Conservation (phyloP, 2,888 invertebrate genomes). For the Portevinia maculata region DNA sequence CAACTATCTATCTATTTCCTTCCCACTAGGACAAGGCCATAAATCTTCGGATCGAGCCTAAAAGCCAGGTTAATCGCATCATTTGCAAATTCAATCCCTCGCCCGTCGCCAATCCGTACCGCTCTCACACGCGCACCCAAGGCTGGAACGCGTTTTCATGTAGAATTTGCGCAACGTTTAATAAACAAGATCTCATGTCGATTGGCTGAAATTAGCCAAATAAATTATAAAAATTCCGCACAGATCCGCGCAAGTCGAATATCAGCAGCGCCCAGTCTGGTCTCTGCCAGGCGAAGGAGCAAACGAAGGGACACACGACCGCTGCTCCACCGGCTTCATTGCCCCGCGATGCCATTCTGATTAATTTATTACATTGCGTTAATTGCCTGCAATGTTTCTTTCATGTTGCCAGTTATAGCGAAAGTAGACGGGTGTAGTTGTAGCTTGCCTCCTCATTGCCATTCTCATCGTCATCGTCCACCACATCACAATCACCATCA, state of each 20-base stretch:
- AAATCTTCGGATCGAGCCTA: slow-evolving; percentile 68
- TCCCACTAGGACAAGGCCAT: slow-evolving; percentile 63
- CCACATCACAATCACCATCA: slow-evolving; percentile 52
- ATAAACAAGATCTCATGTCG: slow-evolving; percentile 82
- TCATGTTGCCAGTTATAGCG: slow-evolving; percentile 73
- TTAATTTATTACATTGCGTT: slow-evolving; percentile 75
- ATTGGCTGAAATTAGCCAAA: slow-evolving; percentile 82
- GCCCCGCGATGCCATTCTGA: slow-evolving; percentile 65
- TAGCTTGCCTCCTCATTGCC: slow-evolving; percentile 62
- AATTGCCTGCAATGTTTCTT: slow-evolving; percentile 75
- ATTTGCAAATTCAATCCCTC: slow-evolving; percentile 53
- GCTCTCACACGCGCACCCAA: slow-evolving; percentile 14
- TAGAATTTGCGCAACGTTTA: slow-evolving; percentile 80
- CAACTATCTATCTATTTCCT: slow-evolving; percentile 71
- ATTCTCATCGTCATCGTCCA: slow-evolving; percentile 58
- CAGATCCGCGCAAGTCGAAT: slow-evolving; percentile 52
- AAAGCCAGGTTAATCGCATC: slow-evolving; percentile 73
- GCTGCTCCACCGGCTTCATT: slow-evolving; percentile 19
- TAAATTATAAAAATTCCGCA: slow-evolving; percentile 79
- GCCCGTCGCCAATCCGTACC: slow-evolving; percentile 1
- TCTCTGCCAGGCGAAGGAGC: slow-evolving; percentile 6
- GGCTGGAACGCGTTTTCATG: slow-evolving; percentile 76
- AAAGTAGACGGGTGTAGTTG: slow-evolving; percentile 55
- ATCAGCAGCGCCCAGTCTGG: slow-evolving; percentile 20
- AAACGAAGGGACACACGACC: slow-evolving; percentile 24